Conservation (phyloP, 1,140 invertebrate genomes). For the Solenopsis invicta region DNA sequence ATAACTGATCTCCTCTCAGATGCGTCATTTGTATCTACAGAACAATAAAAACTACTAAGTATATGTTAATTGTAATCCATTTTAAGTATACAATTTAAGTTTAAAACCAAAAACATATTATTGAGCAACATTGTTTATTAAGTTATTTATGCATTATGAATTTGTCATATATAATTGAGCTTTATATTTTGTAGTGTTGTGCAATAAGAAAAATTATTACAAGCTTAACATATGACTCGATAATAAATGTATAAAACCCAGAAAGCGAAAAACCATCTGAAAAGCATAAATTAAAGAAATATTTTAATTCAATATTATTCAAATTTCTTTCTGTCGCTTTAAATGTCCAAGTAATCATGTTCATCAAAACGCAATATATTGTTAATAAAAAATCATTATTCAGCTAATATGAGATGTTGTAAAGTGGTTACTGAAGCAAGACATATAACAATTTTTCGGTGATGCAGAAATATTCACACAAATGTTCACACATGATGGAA, state of each 20-base stretch:
- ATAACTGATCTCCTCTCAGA: conserved; percentile 92
- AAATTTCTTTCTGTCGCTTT: neutral
- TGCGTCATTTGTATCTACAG: conserved; percentile 83
- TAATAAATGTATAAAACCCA: conserved; percentile 2
- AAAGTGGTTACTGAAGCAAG: conserved; percentile 10
- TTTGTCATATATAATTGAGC: conserved; percentile 1
- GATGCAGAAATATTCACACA: conserved; percentile 43
- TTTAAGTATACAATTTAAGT: neutral
- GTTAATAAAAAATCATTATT: conserved; percentile 30
- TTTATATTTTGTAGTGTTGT: neutral
- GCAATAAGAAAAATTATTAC: conserved; percentile 30
- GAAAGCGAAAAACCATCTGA: conserved; percentile 37
- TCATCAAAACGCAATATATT: conserved; percentile 36
- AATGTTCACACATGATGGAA: conserved; percentile 44
- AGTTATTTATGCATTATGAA: conserved; percentile 34
- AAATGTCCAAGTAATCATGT: neutral
- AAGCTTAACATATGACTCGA: conserved; percentile 22
- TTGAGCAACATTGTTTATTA: neutral
- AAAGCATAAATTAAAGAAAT: conserved; percentile 30
- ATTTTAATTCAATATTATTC: conserved; percentile 27
- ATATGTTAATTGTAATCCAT: neutral
- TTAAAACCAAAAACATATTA: conserved; percentile 20
- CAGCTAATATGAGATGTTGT: conserved; percentile 27
- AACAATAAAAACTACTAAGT: conserved; percentile 49
- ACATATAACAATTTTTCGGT: conserved; percentile 31